phyloP scores from a whole-genome alignment of 2,888 invertebrate genomes.

The Masnerella sp. region DNA sequence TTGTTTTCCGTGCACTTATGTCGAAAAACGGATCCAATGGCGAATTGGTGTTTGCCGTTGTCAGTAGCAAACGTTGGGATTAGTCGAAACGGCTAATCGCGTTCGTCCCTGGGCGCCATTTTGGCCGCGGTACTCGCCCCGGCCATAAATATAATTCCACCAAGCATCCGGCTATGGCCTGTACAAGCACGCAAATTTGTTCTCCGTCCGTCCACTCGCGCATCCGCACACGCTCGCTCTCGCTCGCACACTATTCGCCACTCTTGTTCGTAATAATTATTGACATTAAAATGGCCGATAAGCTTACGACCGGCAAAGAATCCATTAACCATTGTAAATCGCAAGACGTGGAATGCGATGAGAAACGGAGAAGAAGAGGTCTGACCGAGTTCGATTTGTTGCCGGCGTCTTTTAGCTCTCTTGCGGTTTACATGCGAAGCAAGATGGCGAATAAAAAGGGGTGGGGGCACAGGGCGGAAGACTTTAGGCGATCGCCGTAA shows the following conservation, averaged over 20 bases:
- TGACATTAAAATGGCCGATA: conserved; percentile 58
- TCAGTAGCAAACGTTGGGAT: conserved; percentile 1
- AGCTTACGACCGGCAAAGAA: conserved; percentile 58
- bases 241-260: conserved; percentile 36
- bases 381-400: conserved; percentile 41
- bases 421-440: conserved; percentile 56
- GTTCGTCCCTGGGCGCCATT: conserved; percentile 36
- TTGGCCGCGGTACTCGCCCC: conserved; percentile 40
- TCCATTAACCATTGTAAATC: conserved; percentile 57
- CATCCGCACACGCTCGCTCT: conserved; percentile 29
- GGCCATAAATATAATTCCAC: conserved; percentile 58
- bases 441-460: conserved; percentile 37
- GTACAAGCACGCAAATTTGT: conserved; percentile 54
- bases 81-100: no score
- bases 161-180: conserved; percentile 55
- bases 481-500: conserved; percentile 48
- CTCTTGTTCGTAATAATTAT: conserved; percentile 53
- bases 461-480: conserved; percentile 32
- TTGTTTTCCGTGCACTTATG: no score
- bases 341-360: conserved; percentile 59
- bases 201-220: conserved; percentile 33
- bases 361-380: conserved; percentile 34
- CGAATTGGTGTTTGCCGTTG: not conserved
- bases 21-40: no score
- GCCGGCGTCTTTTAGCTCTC: conserved; percentile 48